Percentiles rank a stretch among this genome's conserved stretches.
Conservation (phyloP, 2,797 vertebrate genomes). For the Cryptoprocta ferox region DNA sequence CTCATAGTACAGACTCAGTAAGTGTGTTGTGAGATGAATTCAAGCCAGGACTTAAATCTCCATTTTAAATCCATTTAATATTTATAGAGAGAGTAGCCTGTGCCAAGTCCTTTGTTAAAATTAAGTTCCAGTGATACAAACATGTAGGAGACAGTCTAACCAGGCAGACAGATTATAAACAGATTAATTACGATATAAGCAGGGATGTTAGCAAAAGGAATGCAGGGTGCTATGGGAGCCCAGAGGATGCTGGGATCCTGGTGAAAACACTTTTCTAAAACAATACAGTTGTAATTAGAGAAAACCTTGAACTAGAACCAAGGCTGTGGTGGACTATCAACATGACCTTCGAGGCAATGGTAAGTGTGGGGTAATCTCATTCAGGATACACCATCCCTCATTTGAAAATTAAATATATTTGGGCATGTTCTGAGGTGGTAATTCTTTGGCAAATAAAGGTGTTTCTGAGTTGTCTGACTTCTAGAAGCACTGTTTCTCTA, state of each 20-base stretch:
- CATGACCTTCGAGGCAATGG: not conserved
- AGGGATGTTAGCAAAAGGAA: not conserved
- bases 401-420: not conserved
- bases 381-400: not conserved
- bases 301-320: not conserved
- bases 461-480: not conserved
- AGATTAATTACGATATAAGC: slow-evolving; percentile 38
- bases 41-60: slow-evolving; percentile 60
- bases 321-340: not conserved
- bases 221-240: not conserved
- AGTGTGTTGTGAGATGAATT: slow-evolving; percentile 40
- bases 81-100: slow-evolving; percentile 45
- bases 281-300: not conserved
- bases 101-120: slow-evolving; percentile 60
- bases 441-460: not conserved
- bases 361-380: not conserved
- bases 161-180: slow-evolving; percentile 33
- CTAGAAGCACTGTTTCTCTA: slow-evolving; percentile 4
- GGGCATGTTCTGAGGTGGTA: not conserved
- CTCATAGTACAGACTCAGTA: slow-evolving; percentile 23
- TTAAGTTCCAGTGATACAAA: slow-evolving; percentile 14
- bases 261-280: not conserved
- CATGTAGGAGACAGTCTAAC: slow-evolving; percentile 26
- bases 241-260: not conserved
- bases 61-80: slow-evolving; percentile 54